phyloP scores from a whole-genome alignment of 2,113 vertebrate species.

The Apodemus sylvaticus region DNA sequence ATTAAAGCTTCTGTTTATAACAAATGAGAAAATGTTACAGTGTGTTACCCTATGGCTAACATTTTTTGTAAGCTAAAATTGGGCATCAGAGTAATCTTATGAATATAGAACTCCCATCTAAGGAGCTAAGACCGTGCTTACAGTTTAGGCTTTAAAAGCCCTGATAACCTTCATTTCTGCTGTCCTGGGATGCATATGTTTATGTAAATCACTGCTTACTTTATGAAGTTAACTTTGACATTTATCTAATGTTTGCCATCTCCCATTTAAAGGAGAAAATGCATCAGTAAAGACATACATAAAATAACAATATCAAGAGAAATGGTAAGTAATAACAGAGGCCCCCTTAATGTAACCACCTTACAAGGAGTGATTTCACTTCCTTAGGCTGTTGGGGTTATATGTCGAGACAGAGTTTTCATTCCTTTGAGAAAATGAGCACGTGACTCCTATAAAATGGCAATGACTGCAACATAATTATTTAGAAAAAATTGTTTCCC shows the following conservation, averaged over 20 bases:
- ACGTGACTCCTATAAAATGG: neutral
- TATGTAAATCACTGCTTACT: slow-evolving; percentile 41
- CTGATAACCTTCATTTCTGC: slow-evolving; percentile 1
- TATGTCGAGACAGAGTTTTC: slow-evolving; percentile 21
- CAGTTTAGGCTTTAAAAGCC: neutral
- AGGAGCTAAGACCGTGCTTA: slow-evolving; percentile 42
- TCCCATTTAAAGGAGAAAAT: slow-evolving; percentile 53
- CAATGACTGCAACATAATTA: neutral
- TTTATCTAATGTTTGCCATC: slow-evolving; percentile 41
- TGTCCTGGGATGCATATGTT: neutral
- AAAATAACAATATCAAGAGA: slow-evolving; percentile 28
- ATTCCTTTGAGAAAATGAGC: slow-evolving; percentile 9
- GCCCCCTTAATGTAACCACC: slow-evolving; percentile 1
- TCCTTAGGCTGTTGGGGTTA: neutral
- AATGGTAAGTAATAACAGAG: neutral
- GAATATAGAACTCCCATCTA: slow-evolving; percentile 23
- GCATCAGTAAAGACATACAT: neutral
- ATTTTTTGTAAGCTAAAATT: neutral
- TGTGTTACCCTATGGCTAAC: neutral
- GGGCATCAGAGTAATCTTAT: neutral
- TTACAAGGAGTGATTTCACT: slow-evolving; percentile 13
- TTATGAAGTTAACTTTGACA: slow-evolving; percentile 57
- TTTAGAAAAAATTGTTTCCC: slow-evolving; percentile 20
- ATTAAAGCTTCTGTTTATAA: neutral
- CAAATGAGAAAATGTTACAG: slow-evolving; percentile 4